These are phyloP conservation scores for Monarcha castaneiventris DNA, from an alignment of 2,113 vertebrate species.

Conservation along the genomic window DNA sequence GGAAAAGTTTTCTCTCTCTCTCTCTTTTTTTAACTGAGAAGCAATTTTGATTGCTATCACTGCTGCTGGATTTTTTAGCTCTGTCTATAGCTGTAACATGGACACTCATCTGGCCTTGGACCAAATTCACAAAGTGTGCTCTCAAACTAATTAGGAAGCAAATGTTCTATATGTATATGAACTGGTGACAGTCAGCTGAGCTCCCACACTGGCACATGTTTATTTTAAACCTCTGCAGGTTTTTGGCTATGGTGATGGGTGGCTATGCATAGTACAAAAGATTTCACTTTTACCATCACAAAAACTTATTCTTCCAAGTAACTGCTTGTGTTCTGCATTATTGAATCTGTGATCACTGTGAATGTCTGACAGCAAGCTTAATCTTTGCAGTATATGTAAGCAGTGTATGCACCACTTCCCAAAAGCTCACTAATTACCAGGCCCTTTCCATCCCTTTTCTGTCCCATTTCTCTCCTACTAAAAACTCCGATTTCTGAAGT, in stretches of 20 bases:
- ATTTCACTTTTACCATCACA: not conserved
- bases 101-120: not conserved
- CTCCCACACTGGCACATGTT: not conserved
- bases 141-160: not conserved
- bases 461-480: not conserved
- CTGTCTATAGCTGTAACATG: not conserved
- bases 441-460: not conserved
- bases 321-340: not conserved
- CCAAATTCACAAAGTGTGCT: not conserved
- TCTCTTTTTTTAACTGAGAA: not conserved
- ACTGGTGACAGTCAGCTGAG: not conserved
- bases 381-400: not conserved
- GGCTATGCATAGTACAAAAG: not conserved
- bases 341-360: not conserved
- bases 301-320: not conserved
- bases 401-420: not conserved
- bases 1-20: not conserved
- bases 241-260: not conserved
- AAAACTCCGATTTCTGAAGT: not conserved
- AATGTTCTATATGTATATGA: not conserved
- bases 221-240: not conserved
- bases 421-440: not conserved
- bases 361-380: not conserved
- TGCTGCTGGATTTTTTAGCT: not conserved
- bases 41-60: not conserved